Evolutionary conservation across 1,140 invertebrate genomes (phyloP).

Genomic region (Lutraria rhynchaena): DNA sequence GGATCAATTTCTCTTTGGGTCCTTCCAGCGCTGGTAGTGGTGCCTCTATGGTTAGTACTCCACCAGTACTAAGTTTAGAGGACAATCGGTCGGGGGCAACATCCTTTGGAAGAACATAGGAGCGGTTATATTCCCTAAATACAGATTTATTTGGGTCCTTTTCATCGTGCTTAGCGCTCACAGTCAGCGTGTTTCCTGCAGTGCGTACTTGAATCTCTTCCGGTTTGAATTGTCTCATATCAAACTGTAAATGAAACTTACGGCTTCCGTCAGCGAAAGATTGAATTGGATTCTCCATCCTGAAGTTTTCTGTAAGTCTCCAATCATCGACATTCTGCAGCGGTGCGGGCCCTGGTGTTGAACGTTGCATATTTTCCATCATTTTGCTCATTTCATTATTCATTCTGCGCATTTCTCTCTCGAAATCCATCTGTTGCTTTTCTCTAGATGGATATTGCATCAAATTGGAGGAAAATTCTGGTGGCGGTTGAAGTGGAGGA

Average conservation of each 20-base stretch:
- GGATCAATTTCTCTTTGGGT: conserved; percentile 64
- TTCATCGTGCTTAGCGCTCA: conserved; percentile 93
- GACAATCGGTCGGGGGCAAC: conserved; percentile 78
- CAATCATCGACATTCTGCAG: conserved; percentile 62
- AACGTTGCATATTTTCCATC: conserved; percentile 55
- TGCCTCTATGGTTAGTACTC: conserved; percentile 84
- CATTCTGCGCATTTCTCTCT: conserved; percentile 64
- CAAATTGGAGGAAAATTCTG: conserved; percentile 40
- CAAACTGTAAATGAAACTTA: conserved; percentile 84
- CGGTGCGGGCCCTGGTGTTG: conserved; percentile 7
- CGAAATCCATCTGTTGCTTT: conserved; percentile 39
- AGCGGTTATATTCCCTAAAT: conserved; percentile 87
- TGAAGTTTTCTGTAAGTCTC: conserved; percentile 74
- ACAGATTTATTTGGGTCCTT: conserved; percentile 88
- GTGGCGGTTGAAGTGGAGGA: conserved; percentile 26
- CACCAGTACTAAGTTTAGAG: conserved; percentile 76
- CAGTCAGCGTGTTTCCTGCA: conserved; percentile 89
- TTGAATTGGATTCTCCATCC: conserved; percentile 74
- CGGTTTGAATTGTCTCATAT: conserved; percentile 92
- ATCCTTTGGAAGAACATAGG: conserved; percentile 81
- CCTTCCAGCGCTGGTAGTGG: conserved; percentile 60
- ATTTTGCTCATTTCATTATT: conserved; percentile 61
- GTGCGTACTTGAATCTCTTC: conserved; percentile 95
- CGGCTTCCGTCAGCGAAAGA: conserved; percentile 65
- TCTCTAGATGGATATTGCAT: conserved; percentile 36